Base-by-base conservation (phyloP, 64 coral and sea anemone genomes). In the Orbicella faveolata region DNA sequence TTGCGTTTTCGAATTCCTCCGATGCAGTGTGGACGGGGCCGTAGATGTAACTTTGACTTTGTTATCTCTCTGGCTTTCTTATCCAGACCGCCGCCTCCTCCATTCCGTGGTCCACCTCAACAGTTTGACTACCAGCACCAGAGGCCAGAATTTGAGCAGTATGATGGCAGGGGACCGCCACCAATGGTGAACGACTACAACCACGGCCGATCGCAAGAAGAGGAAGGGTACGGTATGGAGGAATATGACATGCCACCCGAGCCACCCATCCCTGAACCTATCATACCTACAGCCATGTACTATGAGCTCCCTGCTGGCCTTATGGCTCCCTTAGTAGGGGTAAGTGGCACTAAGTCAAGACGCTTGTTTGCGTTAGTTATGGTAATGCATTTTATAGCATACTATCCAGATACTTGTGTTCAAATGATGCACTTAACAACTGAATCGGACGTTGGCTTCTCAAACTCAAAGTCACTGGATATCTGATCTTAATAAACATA, bases 261-360 rank as follows among this genome's bases (percentile, higher is more conserved):
- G 13, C 93, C 94, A 14, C 90, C 96, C 12, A 79, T 86, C 0
- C 93, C 96, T 52, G 87, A 91, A 57, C 95, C 95, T 77, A 88
- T 96, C 55, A 93, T 96, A 93, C 96, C 96, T 59, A 87, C 93
- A 23, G 96, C 96, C 17, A 93, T 98, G 96, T 95, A 98, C 61
- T 98, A 98, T 93, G 96, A 98, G 61, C 82, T 98, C 9, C 96
- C 96, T 7, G 96, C 96, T 44, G 96, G 96, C 6, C 87, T 98
- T 41, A 98, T 98, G 96, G 96, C 94, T 34, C 96, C 96, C 1
- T 61, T 98, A 65, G 94, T 98, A 6, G 93, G 90, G 88, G 96
- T 95, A 88, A 84, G 44, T 30, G 30, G 30, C 30, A 30, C 30
- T 30, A 30, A 30, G 30, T 30, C 30, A 30, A 30, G 61, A n/a